A percentile compares a stretch with the other conserved stretches of the same genome.
Evolutionary conservation across 2,797 vertebrate species (phyloP).

Genomic region (Lagorchestes hirsutus): DNA sequence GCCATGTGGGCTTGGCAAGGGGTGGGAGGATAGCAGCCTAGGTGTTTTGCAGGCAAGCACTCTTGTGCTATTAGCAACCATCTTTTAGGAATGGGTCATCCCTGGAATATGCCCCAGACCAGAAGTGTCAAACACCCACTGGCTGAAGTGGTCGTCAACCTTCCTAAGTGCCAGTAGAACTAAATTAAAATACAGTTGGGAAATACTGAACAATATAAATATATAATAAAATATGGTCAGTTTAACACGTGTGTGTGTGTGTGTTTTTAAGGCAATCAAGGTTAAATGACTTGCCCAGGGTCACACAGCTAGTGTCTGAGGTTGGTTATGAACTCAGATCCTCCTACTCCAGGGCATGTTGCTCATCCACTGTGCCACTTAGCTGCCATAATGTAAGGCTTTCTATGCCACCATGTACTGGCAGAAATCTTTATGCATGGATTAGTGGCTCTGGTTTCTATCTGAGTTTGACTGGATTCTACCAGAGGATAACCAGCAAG

Average conservation of each 20-base stretch:
- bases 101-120: neutral
- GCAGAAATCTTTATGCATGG: neutral
- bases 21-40: neutral
- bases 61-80: neutral
- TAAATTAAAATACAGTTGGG: neutral
- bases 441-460: neutral
- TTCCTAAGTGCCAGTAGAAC: neutral
- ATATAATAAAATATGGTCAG: neutral
- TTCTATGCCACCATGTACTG: neutral
- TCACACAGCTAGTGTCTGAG: neutral
- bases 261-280: neutral
- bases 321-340: neutral
- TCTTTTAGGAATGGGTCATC: neutral
- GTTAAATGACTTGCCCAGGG: neutral
- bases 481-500: neutral
- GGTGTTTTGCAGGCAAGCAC: neutral
- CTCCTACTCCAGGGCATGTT: neutral
- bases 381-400: neutral
- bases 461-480: neutral
- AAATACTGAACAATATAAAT: neutral
- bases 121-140: neutral
- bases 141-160: neutral
- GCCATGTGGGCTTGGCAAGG: neutral
- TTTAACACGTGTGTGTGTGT: neutral
- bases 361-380: neutral